A percentile compares a stretch with the other conserved stretches of the same genome.
Conservation (phyloP, 2,113 vertebrate genomes). For the Paradoxurus hermaphroditus region DNA sequence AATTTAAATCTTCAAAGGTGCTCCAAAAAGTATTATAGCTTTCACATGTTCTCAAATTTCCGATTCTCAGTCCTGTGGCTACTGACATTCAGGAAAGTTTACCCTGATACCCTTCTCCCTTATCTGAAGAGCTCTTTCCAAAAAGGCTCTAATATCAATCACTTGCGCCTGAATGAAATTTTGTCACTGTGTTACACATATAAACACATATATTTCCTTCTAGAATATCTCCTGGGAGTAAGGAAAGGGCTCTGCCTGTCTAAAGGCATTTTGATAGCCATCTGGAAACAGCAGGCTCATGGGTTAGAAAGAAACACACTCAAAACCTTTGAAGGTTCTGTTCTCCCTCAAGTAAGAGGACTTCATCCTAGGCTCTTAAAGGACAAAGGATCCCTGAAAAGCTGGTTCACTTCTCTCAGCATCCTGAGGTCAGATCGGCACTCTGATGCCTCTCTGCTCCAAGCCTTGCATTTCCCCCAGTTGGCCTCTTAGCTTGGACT, state of each 20-base stretch:
- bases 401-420: neutral
- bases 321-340: neutral
- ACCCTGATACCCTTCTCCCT: neutral
- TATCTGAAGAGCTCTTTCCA: neutral
- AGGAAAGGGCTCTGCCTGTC: neutral
- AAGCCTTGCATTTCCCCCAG: neutral
- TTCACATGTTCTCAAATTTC: neutral
- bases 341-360: neutral
- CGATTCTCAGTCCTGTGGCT: neutral
- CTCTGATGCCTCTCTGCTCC: neutral
- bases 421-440: neutral
- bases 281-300: neutral
- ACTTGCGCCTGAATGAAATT: neutral
- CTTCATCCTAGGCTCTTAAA: neutral
- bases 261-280: neutral
- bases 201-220: neutral
- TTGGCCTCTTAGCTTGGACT: neutral
- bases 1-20: conserved; percentile 1
- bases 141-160: neutral
- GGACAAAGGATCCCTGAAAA: neutral
- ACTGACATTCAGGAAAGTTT: neutral
- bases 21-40: neutral
- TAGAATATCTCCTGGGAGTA: neutral
- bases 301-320: neutral
- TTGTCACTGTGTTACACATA: neutral